Base-by-base conservation (phyloP, 2,888 invertebrate species). In the Caenorhabditis japonica region DNA sequence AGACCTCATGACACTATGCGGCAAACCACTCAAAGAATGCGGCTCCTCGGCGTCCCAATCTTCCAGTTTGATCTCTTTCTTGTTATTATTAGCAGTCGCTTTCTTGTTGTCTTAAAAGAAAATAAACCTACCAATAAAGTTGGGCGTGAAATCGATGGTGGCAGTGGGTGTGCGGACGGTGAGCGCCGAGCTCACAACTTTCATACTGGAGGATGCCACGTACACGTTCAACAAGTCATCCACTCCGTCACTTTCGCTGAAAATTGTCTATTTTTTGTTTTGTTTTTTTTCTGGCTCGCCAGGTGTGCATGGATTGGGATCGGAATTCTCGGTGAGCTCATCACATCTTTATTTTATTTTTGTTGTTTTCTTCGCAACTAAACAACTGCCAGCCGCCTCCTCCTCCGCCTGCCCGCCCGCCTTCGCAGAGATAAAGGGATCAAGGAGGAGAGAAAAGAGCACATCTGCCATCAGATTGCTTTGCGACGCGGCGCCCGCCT, bases 381-480 rank as follows among this genome's bases (percentile, higher is more conserved):
- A 64, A 64, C 64, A 64, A 64, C 64, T 64, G 64, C 39, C 64
- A 56, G 64, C 39, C 64, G 30, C 56, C 39, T 55, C 64, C 64
- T 64, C 64, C 64, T 64, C 64, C 64, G 55, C 64, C 55, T 55
- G 46, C 62, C 52, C 52, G 49, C 49, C 39, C 39, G 49, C 49
- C n/a, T 44, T 4, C 4, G 51, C 27, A 23, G 19, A 5, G 8
- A 33, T 21, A 13, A 56, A 55, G 49, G 12, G 49, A 5, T 17
- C n/a, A 13, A 43, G 41, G 41, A 46, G 43, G 30, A 25, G 53
- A 47, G 39, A 19, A 47, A 30, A 44, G 36, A 44, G 33, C 53
- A 17, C 62, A 56, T 64, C 64, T 64, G 64, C 64, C 64, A 64
- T 64, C 21, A 36, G 49, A 34, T 30, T 30, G n/a, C n/a, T n/a